These are phyloP conservation scores for Cacoxenus indagator DNA, from an alignment of 2,888 invertebrate genomes.

Conservation along the genomic window DNA sequence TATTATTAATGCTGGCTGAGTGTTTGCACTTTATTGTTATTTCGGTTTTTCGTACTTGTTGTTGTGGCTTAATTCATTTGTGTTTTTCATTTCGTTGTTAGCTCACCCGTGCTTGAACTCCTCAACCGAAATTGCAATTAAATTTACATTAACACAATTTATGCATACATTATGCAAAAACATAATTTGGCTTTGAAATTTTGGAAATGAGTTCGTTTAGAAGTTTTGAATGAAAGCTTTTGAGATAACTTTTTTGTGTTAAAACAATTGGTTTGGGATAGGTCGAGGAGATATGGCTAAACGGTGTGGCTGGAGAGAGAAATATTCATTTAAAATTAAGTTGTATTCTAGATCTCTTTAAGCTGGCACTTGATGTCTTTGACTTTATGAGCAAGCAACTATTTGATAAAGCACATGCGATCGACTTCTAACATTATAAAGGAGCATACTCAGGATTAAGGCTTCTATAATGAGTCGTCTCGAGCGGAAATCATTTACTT, in stretches of 20 bases:
- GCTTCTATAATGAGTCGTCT: too few relatives aligned
- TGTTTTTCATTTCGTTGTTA: not conserved
- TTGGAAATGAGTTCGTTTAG: not conserved
- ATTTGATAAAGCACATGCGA: too few relatives aligned
- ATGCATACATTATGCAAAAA: not conserved
- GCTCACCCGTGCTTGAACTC: not conserved
- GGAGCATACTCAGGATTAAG: too few relatives aligned
- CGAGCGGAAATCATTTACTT: too few relatives aligned
- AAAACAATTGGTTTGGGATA: not conserved
- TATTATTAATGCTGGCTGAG: constrained; percentile 6
- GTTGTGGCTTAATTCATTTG: not conserved
- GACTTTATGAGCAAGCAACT: too few relatives aligned
- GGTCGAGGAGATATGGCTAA: too few relatives aligned
- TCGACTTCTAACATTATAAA: too few relatives aligned
- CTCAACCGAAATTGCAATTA: not conserved
- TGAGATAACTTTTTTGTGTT: not conserved
- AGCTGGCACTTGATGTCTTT: too few relatives aligned
- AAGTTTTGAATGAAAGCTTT: not conserved
- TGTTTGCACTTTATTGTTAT: not conserved
- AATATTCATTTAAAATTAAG: not conserved
- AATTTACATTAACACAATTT: not conserved
- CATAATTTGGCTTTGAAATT: not conserved
- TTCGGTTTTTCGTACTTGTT: not conserved
- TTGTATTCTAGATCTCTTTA: too few relatives aligned
- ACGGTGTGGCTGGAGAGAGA: too few relatives aligned